Evolutionary conservation across 2,888 invertebrate genomes (phyloP).

Genomic region (Subacronicta megacephala): DNA sequence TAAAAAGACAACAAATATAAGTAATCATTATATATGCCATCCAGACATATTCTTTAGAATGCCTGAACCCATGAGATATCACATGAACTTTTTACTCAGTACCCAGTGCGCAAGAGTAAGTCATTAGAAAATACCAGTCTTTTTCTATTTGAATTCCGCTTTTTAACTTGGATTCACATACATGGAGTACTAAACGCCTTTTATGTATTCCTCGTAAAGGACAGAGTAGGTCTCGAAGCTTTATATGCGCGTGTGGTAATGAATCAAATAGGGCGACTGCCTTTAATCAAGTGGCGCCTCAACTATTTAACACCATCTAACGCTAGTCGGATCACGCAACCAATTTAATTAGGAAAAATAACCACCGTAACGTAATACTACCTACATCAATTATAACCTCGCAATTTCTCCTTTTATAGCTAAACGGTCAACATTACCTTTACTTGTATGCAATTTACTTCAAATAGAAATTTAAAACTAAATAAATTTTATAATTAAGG

Average conservation of each 20-base stretch:
- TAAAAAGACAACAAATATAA: slow-evolving; percentile 10
- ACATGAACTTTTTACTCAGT: slow-evolving; percentile 29
- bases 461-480: slow-evolving; percentile 26
- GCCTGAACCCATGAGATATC: not conserved
- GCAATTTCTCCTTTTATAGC: slow-evolving; percentile 28
- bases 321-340: slow-evolving; percentile 43
- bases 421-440: slow-evolving; percentile 15
- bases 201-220: slow-evolving; percentile 47
- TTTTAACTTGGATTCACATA: slow-evolving; percentile 38
- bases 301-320: slow-evolving; percentile 38
- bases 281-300: slow-evolving; percentile 49
- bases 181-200: slow-evolving; percentile 44
- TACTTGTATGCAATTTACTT: slow-evolving; percentile 14
- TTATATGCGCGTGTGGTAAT: slow-evolving; percentile 42
- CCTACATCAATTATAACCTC: slow-evolving; percentile 15
- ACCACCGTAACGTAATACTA: slow-evolving; percentile 19
- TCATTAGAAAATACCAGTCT: slow-evolving; percentile 44
- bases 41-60: slow-evolving; percentile 24
- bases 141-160: slow-evolving; percentile 36
- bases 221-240: slow-evolving; percentile 25
- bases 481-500: slow-evolving; percentile 73
- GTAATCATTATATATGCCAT: too few species aligned
- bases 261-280: slow-evolving; percentile 41
- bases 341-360: slow-evolving; percentile 50
- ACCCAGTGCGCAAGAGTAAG: slow-evolving; percentile 26